A percentile compares a stretch with the other conserved stretches of the same genome.
phyloP scores from a whole-genome alignment of 2,113 vertebrate genomes.

The Turnix velox region DNA sequence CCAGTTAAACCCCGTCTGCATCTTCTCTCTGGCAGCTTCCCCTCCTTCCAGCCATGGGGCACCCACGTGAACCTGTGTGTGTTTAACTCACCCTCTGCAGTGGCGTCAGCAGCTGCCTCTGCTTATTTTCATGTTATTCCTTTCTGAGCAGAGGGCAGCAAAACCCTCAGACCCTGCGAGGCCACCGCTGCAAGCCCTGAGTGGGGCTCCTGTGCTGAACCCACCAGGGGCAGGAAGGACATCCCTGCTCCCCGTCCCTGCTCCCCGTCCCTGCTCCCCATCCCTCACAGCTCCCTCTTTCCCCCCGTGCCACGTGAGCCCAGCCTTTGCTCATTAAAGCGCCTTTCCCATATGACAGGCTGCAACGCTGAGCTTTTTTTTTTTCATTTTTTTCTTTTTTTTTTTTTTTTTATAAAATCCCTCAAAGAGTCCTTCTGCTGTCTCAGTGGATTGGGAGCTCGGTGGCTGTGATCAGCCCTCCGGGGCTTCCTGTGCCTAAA shows the following conservation, averaged over 20 bases:
- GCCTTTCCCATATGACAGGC: conserved; percentile 22
- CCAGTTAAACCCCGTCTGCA: background rate
- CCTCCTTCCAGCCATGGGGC: background rate
- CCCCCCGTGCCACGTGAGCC: background rate
- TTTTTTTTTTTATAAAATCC: background rate
- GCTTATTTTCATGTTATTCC: background rate
- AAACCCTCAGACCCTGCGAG: background rate
- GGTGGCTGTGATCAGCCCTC: conserved; percentile 66
- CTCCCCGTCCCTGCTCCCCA: background rate
- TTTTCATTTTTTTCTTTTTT: background rate
- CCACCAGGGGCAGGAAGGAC: rapidly evolving
- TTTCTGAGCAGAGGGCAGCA: background rate
- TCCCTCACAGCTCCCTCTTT: background rate
- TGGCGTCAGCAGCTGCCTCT: background rate
- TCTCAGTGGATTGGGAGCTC: conserved; percentile 66
- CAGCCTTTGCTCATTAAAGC: background rate
- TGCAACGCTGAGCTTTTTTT: background rate
- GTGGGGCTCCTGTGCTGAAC: background rate
- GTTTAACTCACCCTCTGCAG: conserved; percentile 11
- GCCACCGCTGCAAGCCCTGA: background rate
- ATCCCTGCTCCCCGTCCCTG: background rate
- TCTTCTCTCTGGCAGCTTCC: background rate
- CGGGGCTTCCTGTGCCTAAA: conserved; percentile 67
- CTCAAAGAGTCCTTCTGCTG: conserved; percentile 67
- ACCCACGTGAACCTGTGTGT: background rate